These are phyloP conservation scores for Nemotelus pantherinus DNA, from an alignment of 2,888 invertebrate genomes.

Conservation along the genomic window DNA sequence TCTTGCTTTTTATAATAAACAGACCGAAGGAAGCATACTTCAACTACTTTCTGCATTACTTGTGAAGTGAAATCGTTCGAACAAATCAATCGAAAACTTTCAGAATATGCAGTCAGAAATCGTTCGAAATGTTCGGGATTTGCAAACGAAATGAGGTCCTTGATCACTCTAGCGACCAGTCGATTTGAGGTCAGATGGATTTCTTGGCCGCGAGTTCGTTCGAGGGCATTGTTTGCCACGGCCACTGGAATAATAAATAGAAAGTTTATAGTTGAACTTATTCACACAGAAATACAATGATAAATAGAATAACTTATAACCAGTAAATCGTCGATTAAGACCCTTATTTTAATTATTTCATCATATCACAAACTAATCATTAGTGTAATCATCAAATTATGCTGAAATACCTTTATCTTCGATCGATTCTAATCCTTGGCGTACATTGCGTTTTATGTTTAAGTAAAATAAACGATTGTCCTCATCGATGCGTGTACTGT, in stretches of 20 bases:
- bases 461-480: too few relatives aligned
- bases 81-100: constrained; percentile 75
- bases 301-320: too few relatives aligned
- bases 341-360: too few relatives aligned
- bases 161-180: constrained; percentile 80
- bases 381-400: too few relatives aligned
- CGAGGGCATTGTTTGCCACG: constrained; percentile 79
- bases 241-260: constrained; percentile 2
- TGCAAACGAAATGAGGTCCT: constrained; percentile 77
- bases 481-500: too few relatives aligned
- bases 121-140: constrained; percentile 71
- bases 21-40: constrained; percentile 61
- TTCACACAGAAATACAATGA: too few relatives aligned
- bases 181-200: constrained; percentile 80
- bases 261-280: too few relatives aligned
- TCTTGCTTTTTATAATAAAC: constrained; percentile 48
- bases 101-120: constrained; percentile 71
- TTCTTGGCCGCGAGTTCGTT: constrained; percentile 76
- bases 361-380: too few relatives aligned
- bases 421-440: constrained; percentile 70
- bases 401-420: constrained; percentile 73
- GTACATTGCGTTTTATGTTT: too few relatives aligned
- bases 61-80: constrained; percentile 83
- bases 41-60: constrained; percentile 75
- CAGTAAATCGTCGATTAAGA: too few relatives aligned